Evolutionary conservation across 2,797 vertebrate species (phyloP), one percentile per base, ranked within the genome.

Genomic region (Sebastes variabilis): DNA sequence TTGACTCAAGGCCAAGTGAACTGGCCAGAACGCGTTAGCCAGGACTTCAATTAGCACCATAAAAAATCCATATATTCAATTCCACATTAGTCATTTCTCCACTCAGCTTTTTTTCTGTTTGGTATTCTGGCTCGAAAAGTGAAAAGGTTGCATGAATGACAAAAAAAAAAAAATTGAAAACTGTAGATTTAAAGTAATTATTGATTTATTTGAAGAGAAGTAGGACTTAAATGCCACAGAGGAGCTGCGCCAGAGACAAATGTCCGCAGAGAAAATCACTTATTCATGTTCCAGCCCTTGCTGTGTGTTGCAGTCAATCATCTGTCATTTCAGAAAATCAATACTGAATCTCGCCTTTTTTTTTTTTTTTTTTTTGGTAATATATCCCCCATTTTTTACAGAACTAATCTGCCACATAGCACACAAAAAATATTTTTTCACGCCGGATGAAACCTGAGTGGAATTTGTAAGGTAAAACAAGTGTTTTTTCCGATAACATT

Each of bases 41-140:
- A 59, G 8, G 42, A 34, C 80, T 88, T 89, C 71, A 81, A 83
- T 89, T 83, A 84, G 75, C 82, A 71, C 59, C 27, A 42, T 69
- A 65, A 52, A 77, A 88, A 90, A 94, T 95, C 94, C 65, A 94
- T 94, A 79, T 10, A 24, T 90, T 91, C 86, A 94, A 92, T 93
- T 87, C 65, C 67, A 84, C 90, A 90, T 92, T 88, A 92, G 88
- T 92, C 69, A 88, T 93, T 94, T 91, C 77, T 83, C 71, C 25
- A 77, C 68, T 76, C 54, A 25, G 77, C 73, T 65, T 69, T 66
- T 18, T 52, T 52, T 67, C 22, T 27, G 27, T 83, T 88, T 69
- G 49, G 75, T 86, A 83, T 93, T 88, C 85, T 74, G 71, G 62
- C 79, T 72, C 4, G 0, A 62, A 81, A 84, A 83, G 79, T 59